Conservation (phyloP, 2,888 invertebrate genomes). For the Eupithecia inturbata region DNA sequence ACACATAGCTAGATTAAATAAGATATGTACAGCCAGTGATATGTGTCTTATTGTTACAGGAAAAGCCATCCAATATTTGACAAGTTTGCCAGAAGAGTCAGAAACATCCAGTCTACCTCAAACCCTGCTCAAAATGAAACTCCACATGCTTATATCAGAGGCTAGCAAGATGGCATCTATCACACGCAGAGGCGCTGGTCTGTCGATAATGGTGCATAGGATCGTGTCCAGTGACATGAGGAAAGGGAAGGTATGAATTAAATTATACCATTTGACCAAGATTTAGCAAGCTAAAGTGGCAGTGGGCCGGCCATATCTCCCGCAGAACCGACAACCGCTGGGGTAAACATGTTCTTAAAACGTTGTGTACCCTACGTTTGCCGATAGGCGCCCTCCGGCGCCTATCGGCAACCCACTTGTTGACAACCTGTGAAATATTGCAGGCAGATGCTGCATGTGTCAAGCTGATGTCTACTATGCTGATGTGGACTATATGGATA, state of each 20-base stretch:
- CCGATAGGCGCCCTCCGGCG: too few relatives aligned
- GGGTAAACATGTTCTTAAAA: background rate
- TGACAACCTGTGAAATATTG: background rate
- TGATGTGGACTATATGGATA: too few relatives aligned
- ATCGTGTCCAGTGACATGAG: slow-evolving; percentile 88
- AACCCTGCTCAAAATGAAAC: slow-evolving; percentile 67
- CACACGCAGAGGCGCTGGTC: slow-evolving; percentile 90
- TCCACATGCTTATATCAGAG: slow-evolving; percentile 73
- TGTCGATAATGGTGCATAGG: slow-evolving; percentile 90
- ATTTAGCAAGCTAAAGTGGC: background rate
- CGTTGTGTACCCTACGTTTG: background rate
- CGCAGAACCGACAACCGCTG: background rate
- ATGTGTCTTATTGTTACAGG: slow-evolving; percentile 64
- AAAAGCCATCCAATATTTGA: slow-evolving; percentile 76
- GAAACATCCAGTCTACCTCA: slow-evolving; percentile 70
- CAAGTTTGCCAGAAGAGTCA: slow-evolving; percentile 60
- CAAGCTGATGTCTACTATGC: too few relatives aligned
- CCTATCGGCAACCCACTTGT: too few relatives aligned
- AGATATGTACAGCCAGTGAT: background rate
- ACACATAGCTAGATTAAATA: background rate
- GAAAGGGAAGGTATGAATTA: slow-evolving; percentile 69
- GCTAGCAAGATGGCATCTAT: slow-evolving; percentile 80
- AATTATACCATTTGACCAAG: background rate
- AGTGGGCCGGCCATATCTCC: background rate
- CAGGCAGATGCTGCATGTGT: background rate